These are phyloP conservation scores for Acronicta alni DNA, from an alignment of 2,888 invertebrate genomes.

Conservation along the genomic window DNA sequence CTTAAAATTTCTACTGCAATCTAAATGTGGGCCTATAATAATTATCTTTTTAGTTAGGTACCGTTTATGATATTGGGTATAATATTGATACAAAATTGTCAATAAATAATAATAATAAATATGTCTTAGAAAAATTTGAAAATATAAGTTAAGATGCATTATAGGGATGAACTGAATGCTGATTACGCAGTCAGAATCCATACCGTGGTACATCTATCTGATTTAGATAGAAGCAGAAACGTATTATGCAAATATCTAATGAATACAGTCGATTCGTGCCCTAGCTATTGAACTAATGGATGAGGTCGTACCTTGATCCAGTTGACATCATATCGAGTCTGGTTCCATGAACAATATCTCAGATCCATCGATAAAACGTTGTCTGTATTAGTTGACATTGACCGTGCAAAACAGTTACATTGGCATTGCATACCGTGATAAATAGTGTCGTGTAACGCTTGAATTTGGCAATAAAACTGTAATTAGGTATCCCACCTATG, in stretches of 20 bases:
- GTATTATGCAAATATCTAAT: conserved; percentile 31
- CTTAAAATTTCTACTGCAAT: conserved; percentile 21
- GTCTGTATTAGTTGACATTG: not conserved
- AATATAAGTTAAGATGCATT: too few relatives aligned
- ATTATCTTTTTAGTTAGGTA: conserved; percentile 21
- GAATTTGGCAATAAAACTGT: conserved; percentile 29
- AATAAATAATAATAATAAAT: too few relatives aligned
- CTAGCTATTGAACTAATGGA: conserved; percentile 76
- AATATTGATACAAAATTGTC: too few relatives aligned
- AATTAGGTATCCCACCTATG: too few relatives aligned
- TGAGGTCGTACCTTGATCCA: conserved; percentile 81
- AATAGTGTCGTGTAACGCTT: conserved; percentile 22
- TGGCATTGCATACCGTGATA: too few relatives aligned
- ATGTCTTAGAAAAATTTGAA: too few relatives aligned
- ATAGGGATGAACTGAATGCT: not conserved
- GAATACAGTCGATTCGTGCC: conserved; percentile 56
- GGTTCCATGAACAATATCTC: conserved; percentile 64
- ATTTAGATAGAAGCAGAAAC: conserved; percentile 17
- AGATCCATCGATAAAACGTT: conserved; percentile 49
- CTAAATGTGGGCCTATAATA: conserved; percentile 14
- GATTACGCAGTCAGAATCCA: not conserved
- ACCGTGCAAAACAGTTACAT: too few relatives aligned
- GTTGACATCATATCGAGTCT: conserved; percentile 73
- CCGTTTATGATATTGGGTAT: conserved; percentile 28
- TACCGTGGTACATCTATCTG: conserved; percentile 1